Percentiles rank a stretch among this genome's conserved stretches.
Evolutionary conservation across 2,888 invertebrate genomes (phyloP).

Genomic region (Ophion costatus): DNA sequence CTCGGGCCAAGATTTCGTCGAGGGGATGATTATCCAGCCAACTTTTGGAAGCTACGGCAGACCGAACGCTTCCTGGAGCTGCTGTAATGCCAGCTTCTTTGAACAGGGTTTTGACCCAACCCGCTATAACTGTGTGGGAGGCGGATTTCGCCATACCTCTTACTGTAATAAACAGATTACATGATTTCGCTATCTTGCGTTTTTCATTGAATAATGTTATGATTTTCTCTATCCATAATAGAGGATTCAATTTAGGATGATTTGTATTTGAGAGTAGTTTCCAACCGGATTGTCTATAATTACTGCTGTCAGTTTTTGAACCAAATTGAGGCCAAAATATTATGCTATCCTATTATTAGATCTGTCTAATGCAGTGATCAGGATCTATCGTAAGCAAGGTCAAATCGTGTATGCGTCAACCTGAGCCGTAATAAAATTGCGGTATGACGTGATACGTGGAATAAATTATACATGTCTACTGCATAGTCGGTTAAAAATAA

Average conservation of each 20-base stretch:
- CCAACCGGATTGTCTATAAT: slow-evolving; percentile 68
- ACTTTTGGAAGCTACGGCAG: slow-evolving; percentile 66
- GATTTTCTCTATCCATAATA: slow-evolving; percentile 54
- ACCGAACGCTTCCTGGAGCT: slow-evolving; percentile 64
- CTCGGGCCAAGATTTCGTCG: slow-evolving; percentile 60
- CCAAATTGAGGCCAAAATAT: slow-evolving; percentile 68
- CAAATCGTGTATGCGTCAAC: slow-evolving; percentile 66
- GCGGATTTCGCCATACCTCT: too few relatives aligned
- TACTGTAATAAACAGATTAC: too few relatives aligned
- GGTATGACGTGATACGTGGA: background rate
- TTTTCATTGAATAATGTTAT: slow-evolving; percentile 58
- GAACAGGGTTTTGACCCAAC: slow-evolving; percentile 64
- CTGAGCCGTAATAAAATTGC: slow-evolving; percentile 65
- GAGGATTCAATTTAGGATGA: slow-evolving; percentile 65
- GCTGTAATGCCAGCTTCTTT: slow-evolving; percentile 64
- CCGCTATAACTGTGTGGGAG: slow-evolving; percentile 60
- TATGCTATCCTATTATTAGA: slow-evolving; percentile 63
- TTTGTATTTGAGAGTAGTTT: slow-evolving; percentile 57
- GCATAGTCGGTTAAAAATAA: too few relatives aligned
- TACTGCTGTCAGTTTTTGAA: slow-evolving; percentile 65
- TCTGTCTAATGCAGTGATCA: slow-evolving; percentile 52
- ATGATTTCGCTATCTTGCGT: too few relatives aligned
- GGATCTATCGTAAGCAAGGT: slow-evolving; percentile 60
- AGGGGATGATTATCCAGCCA: slow-evolving; percentile 65
- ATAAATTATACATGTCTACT: too few relatives aligned